phyloP scores from a whole-genome alignment of 2,113 vertebrate species.

The Oryzias melastigma region DNA sequence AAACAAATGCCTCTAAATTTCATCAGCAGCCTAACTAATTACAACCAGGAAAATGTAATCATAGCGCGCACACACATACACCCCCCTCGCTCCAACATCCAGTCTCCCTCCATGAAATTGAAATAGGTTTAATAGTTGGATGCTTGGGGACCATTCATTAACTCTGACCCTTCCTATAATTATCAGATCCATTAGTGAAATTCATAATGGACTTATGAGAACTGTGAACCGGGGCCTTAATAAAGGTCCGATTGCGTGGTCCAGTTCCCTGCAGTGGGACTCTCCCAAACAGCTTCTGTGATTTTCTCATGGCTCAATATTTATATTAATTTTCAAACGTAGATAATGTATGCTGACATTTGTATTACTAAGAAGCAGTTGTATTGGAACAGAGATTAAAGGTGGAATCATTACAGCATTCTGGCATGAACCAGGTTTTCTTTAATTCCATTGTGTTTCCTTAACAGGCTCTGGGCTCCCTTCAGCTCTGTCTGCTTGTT shows the following conservation, averaged over 20 bases:
- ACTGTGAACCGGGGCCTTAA: constrained; percentile 66
- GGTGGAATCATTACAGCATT: background rate
- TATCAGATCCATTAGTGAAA: constrained; percentile 81
- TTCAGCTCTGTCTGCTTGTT: constrained; percentile 39
- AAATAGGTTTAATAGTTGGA: constrained; percentile 79
- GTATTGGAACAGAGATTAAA: constrained; percentile 8
- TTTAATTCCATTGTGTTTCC: constrained; percentile 27
- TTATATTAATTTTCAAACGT: constrained; percentile 41
- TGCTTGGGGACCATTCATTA: constrained; percentile 71
- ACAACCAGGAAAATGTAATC: constrained; percentile 69
- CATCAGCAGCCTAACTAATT: constrained; percentile 77
- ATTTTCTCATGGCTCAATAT: constrained; percentile 49
- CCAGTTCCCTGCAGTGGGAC: constrained; percentile 52
- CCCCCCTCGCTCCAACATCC: background rate
- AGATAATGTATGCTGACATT: constrained; percentile 27
- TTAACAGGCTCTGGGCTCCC: constrained; percentile 17
- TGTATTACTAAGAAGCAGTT: constrained; percentile 21
- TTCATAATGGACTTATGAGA: constrained; percentile 76
- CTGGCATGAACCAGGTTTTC: constrained; percentile 2
- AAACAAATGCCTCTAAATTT: constrained; percentile 65
- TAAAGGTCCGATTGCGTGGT: constrained; percentile 66
- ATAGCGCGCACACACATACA: constrained; percentile 28
- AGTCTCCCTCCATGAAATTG: constrained; percentile 61
- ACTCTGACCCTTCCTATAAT: constrained; percentile 77
- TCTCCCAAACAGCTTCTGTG: constrained; percentile 53